phyloP scores from a whole-genome alignment of 2,113 vertebrate genomes.

The Oreotrochilus melanogaster region DNA sequence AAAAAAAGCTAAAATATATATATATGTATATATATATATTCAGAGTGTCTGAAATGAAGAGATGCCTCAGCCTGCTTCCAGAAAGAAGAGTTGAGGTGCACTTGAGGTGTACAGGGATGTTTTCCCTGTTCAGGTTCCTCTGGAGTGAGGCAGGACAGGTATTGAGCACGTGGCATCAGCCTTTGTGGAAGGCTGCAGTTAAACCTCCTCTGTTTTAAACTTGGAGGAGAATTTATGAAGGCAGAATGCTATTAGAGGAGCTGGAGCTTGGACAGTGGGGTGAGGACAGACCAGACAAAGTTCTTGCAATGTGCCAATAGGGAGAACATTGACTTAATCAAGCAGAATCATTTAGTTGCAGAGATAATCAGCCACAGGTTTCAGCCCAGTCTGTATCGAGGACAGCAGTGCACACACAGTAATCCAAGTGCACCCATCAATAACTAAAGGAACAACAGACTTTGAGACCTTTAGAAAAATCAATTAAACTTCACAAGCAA shows the following conservation, averaged over 20 bases:
- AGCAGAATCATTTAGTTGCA: background rate
- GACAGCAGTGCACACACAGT: background rate
- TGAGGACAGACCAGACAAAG: background rate
- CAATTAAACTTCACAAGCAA: slow-evolving; percentile 1
- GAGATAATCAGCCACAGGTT: background rate
- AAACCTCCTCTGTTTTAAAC: background rate
- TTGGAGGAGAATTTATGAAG: background rate
- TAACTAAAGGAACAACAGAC: slow-evolving; percentile 18
- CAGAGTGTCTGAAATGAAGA: background rate
- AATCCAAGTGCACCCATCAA: background rate
- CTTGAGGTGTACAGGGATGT: background rate
- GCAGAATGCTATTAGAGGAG: background rate
- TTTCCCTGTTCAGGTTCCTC: background rate
- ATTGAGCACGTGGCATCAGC: background rate
- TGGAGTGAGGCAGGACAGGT: background rate
- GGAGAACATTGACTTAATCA: background rate
- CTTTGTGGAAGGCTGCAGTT: background rate
- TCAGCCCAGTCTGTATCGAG: background rate
- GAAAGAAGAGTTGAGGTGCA: background rate
- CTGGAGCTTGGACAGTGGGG: background rate
- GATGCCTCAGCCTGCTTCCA: background rate
- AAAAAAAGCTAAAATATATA: background rate
- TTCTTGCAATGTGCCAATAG: background rate
- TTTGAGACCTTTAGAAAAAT: slow-evolving; percentile 25
- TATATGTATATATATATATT: background rate